Evolutionary conservation across 2,888 invertebrate species (phyloP).

Genomic region (Mythimna loreyi): DNA sequence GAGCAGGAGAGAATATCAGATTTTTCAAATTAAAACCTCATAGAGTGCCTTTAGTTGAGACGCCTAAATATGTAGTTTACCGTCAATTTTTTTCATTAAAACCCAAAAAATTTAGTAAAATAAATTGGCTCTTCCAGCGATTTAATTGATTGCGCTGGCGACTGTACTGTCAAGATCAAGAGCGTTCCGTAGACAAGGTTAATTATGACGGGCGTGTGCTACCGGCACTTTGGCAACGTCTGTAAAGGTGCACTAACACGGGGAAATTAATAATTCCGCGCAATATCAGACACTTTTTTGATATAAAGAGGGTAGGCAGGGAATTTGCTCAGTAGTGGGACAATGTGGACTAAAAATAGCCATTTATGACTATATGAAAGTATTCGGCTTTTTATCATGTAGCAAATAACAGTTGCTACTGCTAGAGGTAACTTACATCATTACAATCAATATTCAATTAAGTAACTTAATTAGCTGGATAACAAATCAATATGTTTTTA

Average conservation of each 20-base stretch:
- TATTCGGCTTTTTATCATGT: no score
- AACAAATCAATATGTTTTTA: no score
- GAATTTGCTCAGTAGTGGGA: background rate
- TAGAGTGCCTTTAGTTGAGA: no score
- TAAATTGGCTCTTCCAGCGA: constrained; percentile 61
- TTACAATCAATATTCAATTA: no score
- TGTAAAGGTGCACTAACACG: constrained; percentile 39
- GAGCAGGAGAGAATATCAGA: no score
- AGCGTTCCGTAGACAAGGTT: constrained; percentile 79
- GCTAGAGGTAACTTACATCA: no score
- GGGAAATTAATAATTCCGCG: background rate
- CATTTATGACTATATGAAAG: no score
- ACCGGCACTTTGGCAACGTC: constrained; percentile 60
- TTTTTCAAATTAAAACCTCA: no score
- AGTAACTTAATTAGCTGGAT: no score
- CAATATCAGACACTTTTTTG: background rate
- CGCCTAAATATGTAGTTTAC: constrained; percentile 3
- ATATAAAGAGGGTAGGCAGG: background rate
- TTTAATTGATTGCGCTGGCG: constrained; percentile 56
- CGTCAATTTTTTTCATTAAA: constrained; percentile 8
- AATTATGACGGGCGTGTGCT: constrained; percentile 75
- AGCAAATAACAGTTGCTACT: no score
- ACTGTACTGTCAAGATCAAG: constrained; percentile 79
- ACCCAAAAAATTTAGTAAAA: constrained; percentile 15
- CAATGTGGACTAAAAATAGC: background rate